phyloP scores from a whole-genome alignment of 1,140 invertebrate genomes.

The Zaprionus africanus region DNA sequence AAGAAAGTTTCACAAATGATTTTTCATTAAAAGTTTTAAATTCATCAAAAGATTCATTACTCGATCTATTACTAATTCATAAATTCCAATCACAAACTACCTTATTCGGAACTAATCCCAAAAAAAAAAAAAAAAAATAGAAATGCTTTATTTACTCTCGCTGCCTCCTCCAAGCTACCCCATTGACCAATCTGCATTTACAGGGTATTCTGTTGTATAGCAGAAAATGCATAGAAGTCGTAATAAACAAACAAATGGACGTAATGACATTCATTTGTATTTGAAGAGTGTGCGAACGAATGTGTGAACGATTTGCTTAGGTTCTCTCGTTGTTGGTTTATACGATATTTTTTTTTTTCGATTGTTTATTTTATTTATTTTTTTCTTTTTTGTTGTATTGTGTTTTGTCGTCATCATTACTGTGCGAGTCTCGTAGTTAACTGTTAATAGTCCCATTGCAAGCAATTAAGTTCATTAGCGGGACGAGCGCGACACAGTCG shows the following conservation, averaged over 20 bases:
- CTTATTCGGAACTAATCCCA: no score
- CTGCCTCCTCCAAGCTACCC: not conserved
- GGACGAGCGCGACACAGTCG: constrained; percentile 7
- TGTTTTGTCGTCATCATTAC: constrained; percentile 28
- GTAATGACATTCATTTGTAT: constrained; percentile 50
- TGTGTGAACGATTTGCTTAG: constrained; percentile 67
- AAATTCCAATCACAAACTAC: not conserved
- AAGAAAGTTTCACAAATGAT: no score
- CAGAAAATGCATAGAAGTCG: constrained; percentile 5
- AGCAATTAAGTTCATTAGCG: constrained; percentile 69
- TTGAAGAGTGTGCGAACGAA: constrained; percentile 53
- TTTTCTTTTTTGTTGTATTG: not conserved
- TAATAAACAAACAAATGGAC: constrained; percentile 30
- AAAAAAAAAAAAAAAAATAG: no score
- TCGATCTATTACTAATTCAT: no score
- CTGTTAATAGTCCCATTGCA: constrained; percentile 69
- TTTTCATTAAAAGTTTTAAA: no score
- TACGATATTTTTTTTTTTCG: not conserved
- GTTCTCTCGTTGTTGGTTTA: constrained; percentile 12
- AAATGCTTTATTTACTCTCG: not conserved
- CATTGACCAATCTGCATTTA: not conserved
- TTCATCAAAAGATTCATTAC: no score
- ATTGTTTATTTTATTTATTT: not conserved
- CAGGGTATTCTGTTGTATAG: not conserved
- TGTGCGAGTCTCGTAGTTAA: constrained; percentile 43